Evolutionary conservation across 2,113 vertebrate genomes (phyloP).

Genomic region (Campylorhamphus procurvoides): DNA sequence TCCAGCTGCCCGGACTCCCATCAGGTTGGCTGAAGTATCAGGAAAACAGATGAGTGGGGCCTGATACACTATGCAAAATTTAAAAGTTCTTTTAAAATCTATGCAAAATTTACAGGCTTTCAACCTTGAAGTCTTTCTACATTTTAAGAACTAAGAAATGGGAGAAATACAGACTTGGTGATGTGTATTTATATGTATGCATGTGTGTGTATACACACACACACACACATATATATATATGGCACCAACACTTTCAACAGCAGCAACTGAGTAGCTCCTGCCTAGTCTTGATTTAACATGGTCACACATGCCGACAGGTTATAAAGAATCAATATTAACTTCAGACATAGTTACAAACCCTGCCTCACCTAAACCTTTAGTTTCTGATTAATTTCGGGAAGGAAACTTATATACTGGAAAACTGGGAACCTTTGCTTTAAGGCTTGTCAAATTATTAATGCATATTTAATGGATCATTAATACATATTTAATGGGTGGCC

Average conservation of each 20-base stretch:
- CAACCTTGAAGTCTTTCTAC: background rate
- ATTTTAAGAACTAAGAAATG: slow-evolving; percentile 3
- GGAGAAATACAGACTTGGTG: background rate
- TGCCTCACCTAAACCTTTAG: background rate
- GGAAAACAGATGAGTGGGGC: background rate
- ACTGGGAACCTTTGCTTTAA: background rate
- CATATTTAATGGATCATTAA: background rate
- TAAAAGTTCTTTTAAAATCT: background rate
- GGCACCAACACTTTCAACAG: background rate
- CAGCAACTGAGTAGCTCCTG: background rate
- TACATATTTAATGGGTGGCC: slow-evolving; percentile 4
- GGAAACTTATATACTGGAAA: background rate
- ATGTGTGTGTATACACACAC: fast-evolving
- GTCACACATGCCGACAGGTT: background rate
- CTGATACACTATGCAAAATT: slow-evolving; percentile 2
- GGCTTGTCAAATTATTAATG: background rate
- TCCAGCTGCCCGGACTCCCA: background rate
- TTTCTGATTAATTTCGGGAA: background rate
- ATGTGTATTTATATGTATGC: background rate
- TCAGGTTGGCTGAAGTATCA: background rate
- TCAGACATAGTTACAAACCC: background rate
- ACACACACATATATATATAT: background rate
- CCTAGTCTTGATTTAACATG: background rate
- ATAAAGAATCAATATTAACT: background rate
- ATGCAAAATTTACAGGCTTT: background rate